A percentile compares a stretch with the other conserved stretches of the same genome.
Conservation (phyloP, 2,888 invertebrate genomes). For the Ennomos fuscantarius region DNA sequence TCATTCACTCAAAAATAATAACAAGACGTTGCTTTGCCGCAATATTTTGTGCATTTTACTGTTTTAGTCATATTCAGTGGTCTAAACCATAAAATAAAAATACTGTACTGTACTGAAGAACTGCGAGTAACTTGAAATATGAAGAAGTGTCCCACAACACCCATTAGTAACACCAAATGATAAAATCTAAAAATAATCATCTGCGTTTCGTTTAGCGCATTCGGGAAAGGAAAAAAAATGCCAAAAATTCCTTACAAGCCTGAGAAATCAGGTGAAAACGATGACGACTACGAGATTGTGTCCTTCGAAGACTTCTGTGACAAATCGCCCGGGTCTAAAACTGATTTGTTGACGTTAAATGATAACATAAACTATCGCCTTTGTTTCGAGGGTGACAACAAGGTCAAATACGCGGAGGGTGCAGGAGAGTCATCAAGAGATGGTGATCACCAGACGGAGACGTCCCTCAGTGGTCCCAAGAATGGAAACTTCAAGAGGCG, state of each 20-base stretch:
- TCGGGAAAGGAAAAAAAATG: slow-evolving; percentile 56
- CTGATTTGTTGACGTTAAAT: slow-evolving; percentile 82
- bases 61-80: no score
- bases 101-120: no score
- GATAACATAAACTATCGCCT: slow-evolving; percentile 82
- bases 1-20: slow-evolving; percentile 22
- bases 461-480: slow-evolving; percentile 70
- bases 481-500: slow-evolving; percentile 65
- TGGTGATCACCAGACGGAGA: slow-evolving; percentile 67
- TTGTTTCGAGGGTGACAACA: slow-evolving; percentile 73
- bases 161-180: slow-evolving; percentile 1
- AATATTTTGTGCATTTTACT: neutral
- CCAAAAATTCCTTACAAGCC: slow-evolving; percentile 78
- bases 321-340: slow-evolving; percentile 79
- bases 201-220: slow-evolving; percentile 32
- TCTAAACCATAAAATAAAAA: no score
- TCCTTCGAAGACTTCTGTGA: slow-evolving; percentile 87
- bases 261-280: slow-evolving; percentile 69
- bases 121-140: no score
- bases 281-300: slow-evolving; percentile 81
- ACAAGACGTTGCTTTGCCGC: neutral
- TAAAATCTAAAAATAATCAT: slow-evolving; percentile 44
- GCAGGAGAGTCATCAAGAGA: slow-evolving; percentile 69
- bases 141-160: no score
- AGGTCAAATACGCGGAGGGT: slow-evolving; percentile 56